Conservation (phyloP, 2,113 vertebrate species). For the Aldabrachelys gigantea region DNA sequence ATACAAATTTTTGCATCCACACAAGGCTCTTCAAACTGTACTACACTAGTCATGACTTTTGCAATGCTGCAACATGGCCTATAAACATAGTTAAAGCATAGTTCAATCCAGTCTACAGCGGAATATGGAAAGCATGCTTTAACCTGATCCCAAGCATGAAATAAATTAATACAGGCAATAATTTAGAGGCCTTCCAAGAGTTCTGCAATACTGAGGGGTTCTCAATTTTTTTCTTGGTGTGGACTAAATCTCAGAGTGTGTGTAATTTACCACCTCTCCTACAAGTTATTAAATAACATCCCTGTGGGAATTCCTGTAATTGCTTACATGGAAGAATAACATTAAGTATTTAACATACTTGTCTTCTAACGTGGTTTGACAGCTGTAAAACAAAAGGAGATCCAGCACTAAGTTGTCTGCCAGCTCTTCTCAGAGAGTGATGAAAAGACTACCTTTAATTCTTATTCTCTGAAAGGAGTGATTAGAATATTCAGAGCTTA, state of each 20-base stretch:
- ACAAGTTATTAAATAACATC: slow-evolving; percentile 32
- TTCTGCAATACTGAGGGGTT: slow-evolving; percentile 10
- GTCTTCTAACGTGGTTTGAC: slow-evolving; percentile 50
- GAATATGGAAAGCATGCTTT: slow-evolving; percentile 29
- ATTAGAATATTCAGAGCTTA: not conserved
- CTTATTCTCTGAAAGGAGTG: not conserved
- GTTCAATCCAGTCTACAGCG: slow-evolving; percentile 20
- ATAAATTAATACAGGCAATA: slow-evolving; percentile 10
- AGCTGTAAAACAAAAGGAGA: slow-evolving; percentile 52
- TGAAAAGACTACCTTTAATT: not conserved
- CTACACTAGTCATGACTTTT: no score
- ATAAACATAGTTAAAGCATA: slow-evolving; percentile 25
- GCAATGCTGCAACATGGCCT: slow-evolving; percentile 28
- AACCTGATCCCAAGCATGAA: slow-evolving; percentile 32
- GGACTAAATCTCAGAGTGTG: not conserved
- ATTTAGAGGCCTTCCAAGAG: slow-evolving; percentile 15
- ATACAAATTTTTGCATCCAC: no score
- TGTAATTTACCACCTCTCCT: slow-evolving; percentile 47
- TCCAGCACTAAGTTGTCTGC: not conserved
- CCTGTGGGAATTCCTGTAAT: slow-evolving; percentile 46
- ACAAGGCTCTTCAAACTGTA: no score
- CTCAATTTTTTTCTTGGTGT: slow-evolving; percentile 7
- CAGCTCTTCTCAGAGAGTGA: not conserved
- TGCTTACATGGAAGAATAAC: slow-evolving; percentile 58
- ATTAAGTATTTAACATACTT: slow-evolving; percentile 42